Evolutionary conservation across 2,113 vertebrate genomes (phyloP).

Genomic region (Brienomyrus brachyistius): DNA sequence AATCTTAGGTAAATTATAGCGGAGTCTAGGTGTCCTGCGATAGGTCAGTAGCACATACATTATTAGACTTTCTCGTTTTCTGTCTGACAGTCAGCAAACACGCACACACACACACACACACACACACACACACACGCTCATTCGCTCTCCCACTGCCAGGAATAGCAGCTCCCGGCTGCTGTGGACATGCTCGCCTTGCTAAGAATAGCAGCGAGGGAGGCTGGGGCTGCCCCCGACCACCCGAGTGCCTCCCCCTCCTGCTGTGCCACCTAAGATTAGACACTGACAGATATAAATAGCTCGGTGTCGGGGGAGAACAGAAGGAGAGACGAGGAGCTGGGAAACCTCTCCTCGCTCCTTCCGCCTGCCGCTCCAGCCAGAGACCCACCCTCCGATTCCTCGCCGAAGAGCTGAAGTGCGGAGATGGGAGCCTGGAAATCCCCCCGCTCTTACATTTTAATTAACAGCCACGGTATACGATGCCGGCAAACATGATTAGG

Average conservation of each 20-base stretch:
- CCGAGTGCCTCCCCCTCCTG: conserved; percentile 37
- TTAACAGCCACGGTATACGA: background rate
- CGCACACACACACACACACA: conserved; percentile 2
- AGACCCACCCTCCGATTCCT: conserved; percentile 5
- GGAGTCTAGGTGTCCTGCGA: background rate
- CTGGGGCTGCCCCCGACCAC: conserved; percentile 53
- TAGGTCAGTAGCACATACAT: background rate
- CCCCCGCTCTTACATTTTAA: background rate
- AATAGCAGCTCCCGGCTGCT: conserved; percentile 57
- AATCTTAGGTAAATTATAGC: background rate
- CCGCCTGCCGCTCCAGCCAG: conserved; percentile 32
- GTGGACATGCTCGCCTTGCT: conserved; percentile 41
- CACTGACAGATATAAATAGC: conserved; percentile 58
- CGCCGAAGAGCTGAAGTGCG: background rate
- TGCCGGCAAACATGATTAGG: background rate
- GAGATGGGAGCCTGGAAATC: background rate
- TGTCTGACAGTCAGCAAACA: background rate
- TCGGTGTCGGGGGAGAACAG: conserved; percentile 30
- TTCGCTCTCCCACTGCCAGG: conserved; percentile 30
- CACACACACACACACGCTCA: conserved; percentile 9
- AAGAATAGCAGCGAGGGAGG: conserved; percentile 57
- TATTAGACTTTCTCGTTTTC: background rate
- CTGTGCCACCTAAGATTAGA: conserved; percentile 60
- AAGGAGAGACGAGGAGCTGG: background rate
- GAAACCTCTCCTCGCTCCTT: conserved; percentile 6